These are phyloP conservation scores for Pontoporia blainvillei DNA, from an alignment of 2,113 vertebrate species.

Conservation along the genomic window DNA sequence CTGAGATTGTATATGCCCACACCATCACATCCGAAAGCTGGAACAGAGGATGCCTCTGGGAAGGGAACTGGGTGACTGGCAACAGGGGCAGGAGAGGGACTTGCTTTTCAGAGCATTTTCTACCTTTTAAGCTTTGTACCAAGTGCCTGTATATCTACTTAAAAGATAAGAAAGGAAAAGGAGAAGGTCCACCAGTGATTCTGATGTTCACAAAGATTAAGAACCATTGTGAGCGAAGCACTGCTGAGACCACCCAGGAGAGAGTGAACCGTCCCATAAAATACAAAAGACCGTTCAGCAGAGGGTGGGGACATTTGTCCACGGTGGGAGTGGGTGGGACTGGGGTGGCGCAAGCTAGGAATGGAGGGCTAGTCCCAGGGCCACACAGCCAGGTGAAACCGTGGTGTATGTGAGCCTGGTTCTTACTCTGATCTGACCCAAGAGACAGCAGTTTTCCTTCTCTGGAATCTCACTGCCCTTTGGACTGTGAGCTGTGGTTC, in stretches of 20 bases:
- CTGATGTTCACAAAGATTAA: constrained; percentile 7
- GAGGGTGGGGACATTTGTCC: background rate
- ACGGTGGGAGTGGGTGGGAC: background rate
- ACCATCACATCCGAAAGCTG: background rate
- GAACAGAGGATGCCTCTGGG: background rate
- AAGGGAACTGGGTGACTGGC: background rate
- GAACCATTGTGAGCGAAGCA: background rate
- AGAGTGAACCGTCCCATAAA: background rate
- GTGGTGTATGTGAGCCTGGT: rapidly evolving
- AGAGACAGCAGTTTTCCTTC: background rate
- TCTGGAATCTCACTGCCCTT: background rate
- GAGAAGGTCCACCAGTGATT: background rate
- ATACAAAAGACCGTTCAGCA: background rate
- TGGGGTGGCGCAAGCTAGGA: background rate
- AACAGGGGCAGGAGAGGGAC: background rate
- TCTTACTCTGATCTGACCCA: background rate
- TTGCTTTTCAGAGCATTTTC: background rate
- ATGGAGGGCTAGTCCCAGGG: background rate
- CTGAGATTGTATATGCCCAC: background rate
- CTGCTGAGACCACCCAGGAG: background rate
- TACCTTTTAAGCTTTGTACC: background rate
- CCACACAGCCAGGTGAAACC: too few species aligned
- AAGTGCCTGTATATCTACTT: background rate
- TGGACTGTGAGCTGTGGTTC: background rate
- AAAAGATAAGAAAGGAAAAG: background rate